phyloP scores from a whole-genome alignment of 2,888 invertebrate species.

The Apoderus coryli region DNA sequence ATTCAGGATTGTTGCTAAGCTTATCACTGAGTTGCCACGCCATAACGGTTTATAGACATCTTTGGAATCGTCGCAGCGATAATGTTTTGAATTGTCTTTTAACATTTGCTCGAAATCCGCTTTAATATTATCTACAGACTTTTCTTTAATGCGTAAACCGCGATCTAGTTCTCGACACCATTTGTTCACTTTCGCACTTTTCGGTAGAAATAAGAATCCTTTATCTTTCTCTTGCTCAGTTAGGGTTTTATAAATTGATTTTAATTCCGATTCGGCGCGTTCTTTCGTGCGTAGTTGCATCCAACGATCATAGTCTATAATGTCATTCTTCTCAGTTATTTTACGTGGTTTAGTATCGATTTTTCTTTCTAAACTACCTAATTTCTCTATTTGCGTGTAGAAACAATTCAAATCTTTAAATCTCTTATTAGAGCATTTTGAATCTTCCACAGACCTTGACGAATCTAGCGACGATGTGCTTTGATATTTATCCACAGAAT shows the following conservation, averaged over 20 bases:
- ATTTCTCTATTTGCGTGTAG: constrained; percentile 71
- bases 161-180: constrained; percentile 67
- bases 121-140: constrained; percentile 75
- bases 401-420: constrained; percentile 77
- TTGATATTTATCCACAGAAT: constrained; percentile 26
- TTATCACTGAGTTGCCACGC: constrained; percentile 70
- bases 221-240: constrained; percentile 67
- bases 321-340: constrained; percentile 60
- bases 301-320: constrained; percentile 80
- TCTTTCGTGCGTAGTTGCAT: constrained; percentile 64
- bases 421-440: constrained; percentile 56
- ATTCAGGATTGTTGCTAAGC: constrained; percentile 58
- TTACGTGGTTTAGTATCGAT: constrained; percentile 61
- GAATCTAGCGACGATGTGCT: constrained; percentile 37
- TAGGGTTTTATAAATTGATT: constrained; percentile 59
- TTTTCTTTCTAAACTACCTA: constrained; percentile 65
- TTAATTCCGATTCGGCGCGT: constrained; percentile 69
- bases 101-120: constrained; percentile 56
- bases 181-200: constrained; percentile 53
- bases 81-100: constrained; percentile 35
- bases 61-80: constrained; percentile 37
- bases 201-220: constrained; percentile 68
- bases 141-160: constrained; percentile 67
- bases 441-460: constrained; percentile 42
- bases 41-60: constrained; percentile 69